These are phyloP conservation scores for Osmerus eperlanus DNA, from an alignment of 2,113 vertebrate genomes.

Conservation along the genomic window DNA sequence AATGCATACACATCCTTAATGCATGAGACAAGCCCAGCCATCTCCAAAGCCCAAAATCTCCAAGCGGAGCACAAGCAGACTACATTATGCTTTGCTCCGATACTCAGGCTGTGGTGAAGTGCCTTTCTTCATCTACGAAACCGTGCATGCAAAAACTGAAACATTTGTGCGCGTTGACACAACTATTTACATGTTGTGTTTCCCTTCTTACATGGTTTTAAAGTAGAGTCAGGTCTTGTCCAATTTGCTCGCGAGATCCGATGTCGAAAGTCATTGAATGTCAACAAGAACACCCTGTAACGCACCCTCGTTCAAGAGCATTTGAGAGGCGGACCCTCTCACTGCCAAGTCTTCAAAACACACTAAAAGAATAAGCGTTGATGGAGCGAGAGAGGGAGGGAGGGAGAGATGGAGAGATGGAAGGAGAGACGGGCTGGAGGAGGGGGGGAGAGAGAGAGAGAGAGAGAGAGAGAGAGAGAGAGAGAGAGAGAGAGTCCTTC, in stretches of 20 bases:
- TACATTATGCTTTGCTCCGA: constrained; percentile 1
- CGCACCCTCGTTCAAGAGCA: not conserved
- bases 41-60: constrained; percentile 10
- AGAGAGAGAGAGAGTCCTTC: constrained; percentile 26
- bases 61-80: not conserved
- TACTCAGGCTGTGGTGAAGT: not conserved
- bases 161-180: not conserved
- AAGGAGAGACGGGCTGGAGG: not conserved
- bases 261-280: not conserved
- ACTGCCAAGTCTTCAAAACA: constrained; percentile 8
- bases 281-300: not conserved
- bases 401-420: not conserved
- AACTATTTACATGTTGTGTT: not conserved
- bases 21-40: constrained; percentile 8
- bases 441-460: not conserved
- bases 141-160: not conserved
- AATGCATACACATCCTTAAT: constrained; percentile 19
- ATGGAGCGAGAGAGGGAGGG: not conserved
- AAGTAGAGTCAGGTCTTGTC: not conserved
- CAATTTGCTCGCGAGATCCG: not conserved
- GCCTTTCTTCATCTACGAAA: not conserved
- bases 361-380: not conserved
- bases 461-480: not conserved
- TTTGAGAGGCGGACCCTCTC: not conserved
- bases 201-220: too few species aligned